These are phyloP conservation scores for Anoplolepis gracilipes DNA, from an alignment of 1,140 invertebrate genomes.

Conservation along the genomic window DNA sequence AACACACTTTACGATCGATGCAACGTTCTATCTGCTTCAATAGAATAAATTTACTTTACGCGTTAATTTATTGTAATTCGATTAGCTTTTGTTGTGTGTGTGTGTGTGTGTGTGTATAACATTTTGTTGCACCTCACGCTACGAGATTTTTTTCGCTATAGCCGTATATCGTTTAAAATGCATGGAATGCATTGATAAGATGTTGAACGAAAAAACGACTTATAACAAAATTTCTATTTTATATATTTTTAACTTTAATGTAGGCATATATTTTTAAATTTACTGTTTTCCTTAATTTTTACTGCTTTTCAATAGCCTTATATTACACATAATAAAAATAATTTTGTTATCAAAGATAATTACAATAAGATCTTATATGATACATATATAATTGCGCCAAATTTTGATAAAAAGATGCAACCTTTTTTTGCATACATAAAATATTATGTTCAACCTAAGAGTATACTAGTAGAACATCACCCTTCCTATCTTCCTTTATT, in stretches of 20 bases:
- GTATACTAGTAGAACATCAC: neutral
- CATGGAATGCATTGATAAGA: neutral
- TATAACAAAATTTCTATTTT: neutral
- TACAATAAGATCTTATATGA: neutral
- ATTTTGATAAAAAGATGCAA: neutral
- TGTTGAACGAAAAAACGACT: neutral
- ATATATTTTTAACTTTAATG: too few species aligned
- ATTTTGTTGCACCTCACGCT: neutral
- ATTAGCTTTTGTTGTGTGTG: slow-evolving; percentile 3
- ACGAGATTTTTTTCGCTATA: neutral
- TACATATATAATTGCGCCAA: too few species aligned
- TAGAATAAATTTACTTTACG: slow-evolving; percentile 28
- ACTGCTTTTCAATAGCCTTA: neutral
- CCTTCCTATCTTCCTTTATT: neutral
- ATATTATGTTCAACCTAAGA: neutral
- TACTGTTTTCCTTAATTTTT: neutral
- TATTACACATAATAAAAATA: neutral
- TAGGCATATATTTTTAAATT: neutral
- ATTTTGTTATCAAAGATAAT: neutral
- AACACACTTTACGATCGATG: slow-evolving; percentile 1
- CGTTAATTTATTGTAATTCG: slow-evolving; percentile 51
- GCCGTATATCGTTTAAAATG: slow-evolving; percentile 6
- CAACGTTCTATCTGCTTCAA: neutral
- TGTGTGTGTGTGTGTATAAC: neutral
- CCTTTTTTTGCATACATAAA: neutral